Evolutionary conservation across 1,140 invertebrate species (phyloP), one percentile per base, ranked within the genome.

Genomic region (Zaprionus kolodkinae): DNA sequence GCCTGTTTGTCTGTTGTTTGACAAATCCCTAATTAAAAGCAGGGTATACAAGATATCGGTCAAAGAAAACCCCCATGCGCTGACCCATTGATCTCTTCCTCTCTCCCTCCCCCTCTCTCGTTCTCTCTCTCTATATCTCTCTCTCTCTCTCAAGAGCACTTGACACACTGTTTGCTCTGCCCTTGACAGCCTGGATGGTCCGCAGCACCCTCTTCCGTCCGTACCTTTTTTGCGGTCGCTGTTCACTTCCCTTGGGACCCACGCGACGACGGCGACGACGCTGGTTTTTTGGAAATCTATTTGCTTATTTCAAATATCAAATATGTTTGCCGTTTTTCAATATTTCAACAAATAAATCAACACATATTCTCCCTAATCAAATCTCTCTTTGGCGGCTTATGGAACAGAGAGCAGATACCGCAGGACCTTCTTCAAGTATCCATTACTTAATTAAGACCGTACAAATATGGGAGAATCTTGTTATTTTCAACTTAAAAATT

Each of bases 1-100:
- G 45, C 38, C 15, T 40, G 50, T 70, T n/a, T 57, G 27, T 45
- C 27, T 66, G 60, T 35, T 55, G 15, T 79, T 69, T 76, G 67
- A 78, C 83, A 87, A 87, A 87, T 87, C 83, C 80, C 80, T 87
- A 87, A 87, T 87, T 87, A 88, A 86, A 88, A 86, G 69, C 27
- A 64, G 56, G 17, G 40, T 45, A 79, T 75, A 76, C 52, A 33
- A 27, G 13, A n/a, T 76, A 65, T 50, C 27, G 40, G 40, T 15
- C 40, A 45, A 45, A 45, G 40, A 43, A 7, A 43, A 45, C 6
- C 40, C n/a, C 40, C 15, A 45, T 13, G 45, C 45, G 45, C 45
- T 50, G 45, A 50, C 45, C 45, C 17, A 50, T 50, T 50, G 45
- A 50, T 50, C 45, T 50, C 12, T 11, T 7, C 2, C 7, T 35